Evolutionary conservation across 2,113 vertebrate species (phyloP), one percentile per base, ranked within the genome.

Genomic region (Anthoscopus minutus): DNA sequence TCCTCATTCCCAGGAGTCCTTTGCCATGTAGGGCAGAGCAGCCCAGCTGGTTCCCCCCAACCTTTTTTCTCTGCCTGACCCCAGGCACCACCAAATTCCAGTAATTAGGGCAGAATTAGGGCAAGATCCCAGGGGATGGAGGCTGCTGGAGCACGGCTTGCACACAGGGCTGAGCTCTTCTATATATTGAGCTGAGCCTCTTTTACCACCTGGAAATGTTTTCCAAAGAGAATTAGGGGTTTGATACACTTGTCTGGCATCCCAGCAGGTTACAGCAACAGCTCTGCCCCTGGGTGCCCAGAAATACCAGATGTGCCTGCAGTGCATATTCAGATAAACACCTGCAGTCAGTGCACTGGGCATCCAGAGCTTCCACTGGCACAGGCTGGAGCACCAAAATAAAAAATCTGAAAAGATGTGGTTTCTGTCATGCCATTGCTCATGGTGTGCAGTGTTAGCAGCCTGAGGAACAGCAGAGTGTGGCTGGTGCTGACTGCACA

Each of bases 31-130:
- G 93, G 87, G 51, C 92, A 94, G 76, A 95, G 80, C 82, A 83
- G 37, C 65, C 67, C 94, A 91, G 80, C 79, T 73, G 82, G 27
- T 83, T 91, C 80, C 92, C 86, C 83, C 76, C 2, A 4, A 80
- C 76, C 76, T 40, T 50, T 80, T 38, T 67, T 86, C 61, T 88
- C 67, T 88, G 72, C 72, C 64, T 92, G 77, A 92, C 83, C 92
- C 86, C 92, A 91, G 80, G 89, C 72, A 92, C 80, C 9, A 7
- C 60, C 28, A n/a, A 56, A 67, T 86, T 54, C 81, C 86, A 66
- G 60, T 88, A 96, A 93, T 93, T 94, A 88, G 92, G 92, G 86
- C 72, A 95, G 83, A 96, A 96, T 93, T 78, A 95, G 94, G 92
- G 91, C 64, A 88, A 60, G 91, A 56, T 86, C 92, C 37, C 44